Evolutionary conservation across 2,888 invertebrate genomes (phyloP).

Genomic region (Drosophila mulleri): DNA sequence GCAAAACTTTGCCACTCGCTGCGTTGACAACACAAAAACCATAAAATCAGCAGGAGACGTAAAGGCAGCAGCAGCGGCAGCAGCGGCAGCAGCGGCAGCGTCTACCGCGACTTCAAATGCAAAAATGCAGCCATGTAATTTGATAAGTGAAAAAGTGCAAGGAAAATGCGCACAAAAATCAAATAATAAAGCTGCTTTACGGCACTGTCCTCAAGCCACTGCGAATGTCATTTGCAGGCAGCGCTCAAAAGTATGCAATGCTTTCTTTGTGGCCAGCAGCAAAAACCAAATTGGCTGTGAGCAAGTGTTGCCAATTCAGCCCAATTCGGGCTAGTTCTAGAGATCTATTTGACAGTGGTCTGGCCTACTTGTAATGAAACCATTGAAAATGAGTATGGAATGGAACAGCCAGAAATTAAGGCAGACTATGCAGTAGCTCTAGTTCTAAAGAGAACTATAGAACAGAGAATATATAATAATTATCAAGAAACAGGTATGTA

Average conservation of each 20-base stretch:
- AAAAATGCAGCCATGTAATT: conserved; percentile 40
- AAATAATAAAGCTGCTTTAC: conserved; percentile 39
- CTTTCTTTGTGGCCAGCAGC: conserved; percentile 9
- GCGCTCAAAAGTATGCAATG: conserved; percentile 47
- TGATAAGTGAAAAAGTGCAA: conserved; percentile 43
- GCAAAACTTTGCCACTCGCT: conserved; percentile 41
- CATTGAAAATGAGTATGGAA: no score
- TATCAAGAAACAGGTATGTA: no score
- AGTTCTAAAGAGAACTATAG: no score
- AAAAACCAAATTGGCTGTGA: not conserved
- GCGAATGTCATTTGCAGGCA: conserved; percentile 35
- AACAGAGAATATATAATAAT: no score
- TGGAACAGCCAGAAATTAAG: no score
- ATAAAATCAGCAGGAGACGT: not conserved
- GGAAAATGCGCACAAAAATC: conserved; percentile 26
- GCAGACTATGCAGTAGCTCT: no score
- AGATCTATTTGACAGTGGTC: no score
- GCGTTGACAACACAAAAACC: conserved; percentile 33
- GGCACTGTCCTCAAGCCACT: conserved; percentile 11
- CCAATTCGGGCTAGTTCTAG: no score
- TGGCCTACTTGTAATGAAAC: no score
- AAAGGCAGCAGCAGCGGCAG: not conserved
- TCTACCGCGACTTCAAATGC: conserved; percentile 17
- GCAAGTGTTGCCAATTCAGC: no score
- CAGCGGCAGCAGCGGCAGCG: not conserved